Evolutionary conservation across 2,113 vertebrate species (phyloP).

Genomic region (Alethe castanea): DNA sequence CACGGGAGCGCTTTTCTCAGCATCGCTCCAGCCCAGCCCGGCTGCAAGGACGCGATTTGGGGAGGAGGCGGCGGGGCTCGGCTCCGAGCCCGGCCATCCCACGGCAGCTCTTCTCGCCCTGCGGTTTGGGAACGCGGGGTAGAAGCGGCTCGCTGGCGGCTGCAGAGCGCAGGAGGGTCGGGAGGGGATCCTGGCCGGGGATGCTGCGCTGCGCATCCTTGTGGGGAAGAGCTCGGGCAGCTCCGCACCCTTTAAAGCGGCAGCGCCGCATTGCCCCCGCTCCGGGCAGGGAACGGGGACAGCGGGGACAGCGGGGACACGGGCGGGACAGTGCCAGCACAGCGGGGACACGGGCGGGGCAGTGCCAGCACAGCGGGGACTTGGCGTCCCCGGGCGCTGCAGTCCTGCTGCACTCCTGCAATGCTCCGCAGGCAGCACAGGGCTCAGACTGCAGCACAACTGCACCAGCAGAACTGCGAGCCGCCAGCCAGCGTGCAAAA

Average conservation of each 20-base stretch:
- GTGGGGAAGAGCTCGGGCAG: slow-evolving; percentile 74
- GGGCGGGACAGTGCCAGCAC: neutral
- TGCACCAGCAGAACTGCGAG: slow-evolving; percentile 63
- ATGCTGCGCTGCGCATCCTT: slow-evolving; percentile 76
- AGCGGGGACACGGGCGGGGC: neutral
- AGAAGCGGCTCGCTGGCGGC: fast-evolving
- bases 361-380: neutral
- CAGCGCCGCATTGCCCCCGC: slow-evolving; percentile 47
- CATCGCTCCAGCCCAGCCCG: neutral
- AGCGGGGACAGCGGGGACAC: neutral
- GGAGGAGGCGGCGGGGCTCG: neutral
- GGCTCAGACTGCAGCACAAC: slow-evolving; percentile 71
- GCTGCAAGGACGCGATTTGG: neutral
- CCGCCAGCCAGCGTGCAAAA: fast-evolving
- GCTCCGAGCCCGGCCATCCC: fast-evolving
- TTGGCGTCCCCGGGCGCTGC: neutral
- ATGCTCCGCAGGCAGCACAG: slow-evolving; percentile 62
- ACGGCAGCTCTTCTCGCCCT: fast-evolving
- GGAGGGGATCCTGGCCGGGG: neutral
- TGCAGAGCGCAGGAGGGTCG: fast-evolving
- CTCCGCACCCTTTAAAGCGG: slow-evolving; percentile 77
- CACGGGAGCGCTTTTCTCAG: fast-evolving
- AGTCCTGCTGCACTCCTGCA: slow-evolving; percentile 42
- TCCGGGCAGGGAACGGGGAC: neutral
- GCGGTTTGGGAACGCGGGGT: neutral